Base-by-base conservation (phyloP, 2,888 invertebrate genomes). In the Catonia carolina region DNA sequence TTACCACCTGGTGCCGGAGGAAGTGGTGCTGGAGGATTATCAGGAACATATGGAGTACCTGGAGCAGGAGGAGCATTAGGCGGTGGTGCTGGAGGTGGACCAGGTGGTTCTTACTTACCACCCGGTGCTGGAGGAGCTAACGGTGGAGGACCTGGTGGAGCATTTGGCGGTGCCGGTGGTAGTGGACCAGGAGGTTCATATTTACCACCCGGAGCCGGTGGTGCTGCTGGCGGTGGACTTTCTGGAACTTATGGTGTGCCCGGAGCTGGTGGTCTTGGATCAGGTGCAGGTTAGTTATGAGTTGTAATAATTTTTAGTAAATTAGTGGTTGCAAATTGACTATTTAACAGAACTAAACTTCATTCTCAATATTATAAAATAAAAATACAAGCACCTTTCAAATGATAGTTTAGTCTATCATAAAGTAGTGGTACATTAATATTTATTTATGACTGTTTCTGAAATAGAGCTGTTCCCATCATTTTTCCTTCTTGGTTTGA, bases 31-130 rank as follows among this genome's bases (percentile, higher is more conserved):
- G 36, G 37, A 17, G 23, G 51, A 14, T n/a, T 36, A 7, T 52
- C 51, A 37, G 23, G 37, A 20, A n/a, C 10, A 22, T 52, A 52
- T 52, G 51, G 51, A 20, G 23, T 37, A 52, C 39, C 51, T 20
- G 36, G 36, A 51, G 36, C 51, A 7, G 23, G 39, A 5, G 41
- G 52, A 10, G 36, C 20, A 15, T 10, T 17, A 3, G 50, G 50
- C 14, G 12, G 5, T n/a, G 36, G 50, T n/a, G 22, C 50, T n/a
- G n/a, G n/a, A 2, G 35, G 35, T 15, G 49, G 49, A n/a, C 49
- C 49, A 49, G 35, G 31, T 15, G 49, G 35, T 2, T 33, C 49
- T 15, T 49, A 33, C 18, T 33, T 35, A 2, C 33, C 49, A 10
- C 49, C 49, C 15, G 49, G 31, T 49, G 49, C 49, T 14, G 35